Percentiles rank a stretch among this genome's conserved stretches.
phyloP scores from a whole-genome alignment of 1,140 invertebrate genomes.

The Drosophila auraria region DNA sequence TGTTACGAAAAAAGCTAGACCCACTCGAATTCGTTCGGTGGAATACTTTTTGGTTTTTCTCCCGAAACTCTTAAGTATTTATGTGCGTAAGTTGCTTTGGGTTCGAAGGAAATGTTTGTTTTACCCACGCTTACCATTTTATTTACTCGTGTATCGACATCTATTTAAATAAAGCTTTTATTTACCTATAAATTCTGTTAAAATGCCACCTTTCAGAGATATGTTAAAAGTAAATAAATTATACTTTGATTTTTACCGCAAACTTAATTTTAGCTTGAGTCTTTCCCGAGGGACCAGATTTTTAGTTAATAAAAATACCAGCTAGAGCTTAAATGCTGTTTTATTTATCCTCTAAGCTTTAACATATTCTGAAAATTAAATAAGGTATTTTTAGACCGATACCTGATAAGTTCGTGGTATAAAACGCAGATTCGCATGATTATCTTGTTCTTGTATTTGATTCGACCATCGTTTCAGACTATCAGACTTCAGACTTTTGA shows the following conservation, averaged over 20 bases:
- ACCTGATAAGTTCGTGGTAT: too few relatives aligned
- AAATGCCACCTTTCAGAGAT: too few relatives aligned
- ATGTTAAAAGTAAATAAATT: too few relatives aligned
- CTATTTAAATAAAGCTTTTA: not conserved
- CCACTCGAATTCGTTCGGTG: not conserved
- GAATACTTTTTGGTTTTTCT: not conserved
- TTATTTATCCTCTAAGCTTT: too few relatives aligned
- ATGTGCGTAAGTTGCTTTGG: not conserved
- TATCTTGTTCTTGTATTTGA: not conserved
- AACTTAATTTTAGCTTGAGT: too few relatives aligned
- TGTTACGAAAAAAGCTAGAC: not conserved
- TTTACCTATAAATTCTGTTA: not conserved
- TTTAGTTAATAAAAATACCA: too few relatives aligned
- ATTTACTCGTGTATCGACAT: not conserved
- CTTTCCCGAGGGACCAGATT: too few relatives aligned
- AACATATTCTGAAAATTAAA: not conserved
- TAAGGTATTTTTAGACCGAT: not conserved
- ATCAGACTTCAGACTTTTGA: not conserved
- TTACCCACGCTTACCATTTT: not conserved
- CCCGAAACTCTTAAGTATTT: not conserved
- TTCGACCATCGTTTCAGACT: not conserved
- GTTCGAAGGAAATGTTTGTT: not conserved
- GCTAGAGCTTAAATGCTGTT: too few relatives aligned
- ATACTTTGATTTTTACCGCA: too few relatives aligned
- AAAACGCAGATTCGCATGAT: not conserved